Conservation (phyloP, 2,113 vertebrate genomes). For the Epinephelus lanceolatus region DNA sequence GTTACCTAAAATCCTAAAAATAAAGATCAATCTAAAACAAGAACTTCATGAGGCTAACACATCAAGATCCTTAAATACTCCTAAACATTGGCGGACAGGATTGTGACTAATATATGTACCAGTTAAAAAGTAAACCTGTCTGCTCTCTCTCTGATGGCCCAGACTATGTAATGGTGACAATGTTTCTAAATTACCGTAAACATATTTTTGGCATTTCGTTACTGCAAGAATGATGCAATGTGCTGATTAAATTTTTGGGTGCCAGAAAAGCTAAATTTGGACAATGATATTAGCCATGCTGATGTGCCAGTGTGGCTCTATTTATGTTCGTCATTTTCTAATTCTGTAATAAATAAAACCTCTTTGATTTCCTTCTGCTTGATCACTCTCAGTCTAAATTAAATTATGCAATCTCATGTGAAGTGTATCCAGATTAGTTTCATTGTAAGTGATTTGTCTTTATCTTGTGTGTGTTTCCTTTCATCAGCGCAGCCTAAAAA, state of each 20-base stretch:
- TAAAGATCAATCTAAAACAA: neutral
- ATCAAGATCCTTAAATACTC: constrained; percentile 4
- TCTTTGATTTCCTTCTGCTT: constrained; percentile 28
- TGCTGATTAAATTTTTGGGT: neutral
- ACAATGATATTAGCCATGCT: neutral
- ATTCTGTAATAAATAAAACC: neutral
- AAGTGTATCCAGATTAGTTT: constrained; percentile 31
- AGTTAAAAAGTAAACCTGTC: constrained; percentile 8
- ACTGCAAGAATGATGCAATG: neutral
- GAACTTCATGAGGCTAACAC: neutral
- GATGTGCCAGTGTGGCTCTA: constrained; percentile 3
- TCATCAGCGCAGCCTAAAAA: constrained; percentile 41
- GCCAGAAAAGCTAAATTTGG: neutral
- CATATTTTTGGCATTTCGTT: neutral
- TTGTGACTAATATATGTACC: neutral
- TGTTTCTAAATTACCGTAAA: neutral
- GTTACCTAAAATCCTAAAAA: neutral
- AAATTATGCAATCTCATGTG: constrained; percentile 6
- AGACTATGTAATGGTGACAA: neutral
- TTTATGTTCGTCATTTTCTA: neutral
- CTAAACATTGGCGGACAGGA: neutral
- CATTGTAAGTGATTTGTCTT: constrained; percentile 26
- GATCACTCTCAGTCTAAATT: constrained; percentile 22
- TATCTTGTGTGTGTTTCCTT: constrained; percentile 42
- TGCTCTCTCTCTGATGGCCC: neutral